A percentile compares a stretch with the other conserved stretches of the same genome.
Conservation (phyloP, 2,888 invertebrate genomes). For the Anoplius nigerrimus region DNA sequence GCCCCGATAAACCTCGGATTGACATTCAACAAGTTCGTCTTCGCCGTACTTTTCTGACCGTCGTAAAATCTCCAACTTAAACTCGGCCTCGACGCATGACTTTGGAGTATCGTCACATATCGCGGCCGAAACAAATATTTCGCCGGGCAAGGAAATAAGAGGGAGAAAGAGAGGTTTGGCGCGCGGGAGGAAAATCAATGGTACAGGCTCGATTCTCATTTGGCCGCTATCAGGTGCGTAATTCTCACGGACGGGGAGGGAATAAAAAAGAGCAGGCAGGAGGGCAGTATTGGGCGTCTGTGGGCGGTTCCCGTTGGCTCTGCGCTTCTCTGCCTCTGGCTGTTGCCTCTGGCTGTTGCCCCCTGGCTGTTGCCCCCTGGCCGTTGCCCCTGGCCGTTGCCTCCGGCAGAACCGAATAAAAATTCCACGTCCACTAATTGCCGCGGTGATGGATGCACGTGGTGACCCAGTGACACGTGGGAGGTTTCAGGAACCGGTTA, state of each 20-base stretch:
- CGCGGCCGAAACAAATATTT: no score
- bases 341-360: no score
- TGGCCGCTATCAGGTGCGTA: conserved; percentile 39
- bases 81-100: no score
- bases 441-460: conserved; percentile 52
- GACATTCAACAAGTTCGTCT: conserved; percentile 1
- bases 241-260: conserved; percentile 31
- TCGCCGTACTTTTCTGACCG: neutral
- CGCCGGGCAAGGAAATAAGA: conserved; percentile 8
- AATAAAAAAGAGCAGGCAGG: conserved; percentile 1
- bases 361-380: no score
- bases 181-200: conserved; percentile 38
- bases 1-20: no score
- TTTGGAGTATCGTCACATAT: no score
- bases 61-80: no score
- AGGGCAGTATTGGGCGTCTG: neutral
- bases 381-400: no score
- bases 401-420: conserved; percentile 38
- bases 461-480: conserved; percentile 55
- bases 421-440: conserved; percentile 52
- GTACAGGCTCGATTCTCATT: conserved; percentile 35
- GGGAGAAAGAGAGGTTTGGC: conserved; percentile 41
- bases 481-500: conserved; percentile 50
- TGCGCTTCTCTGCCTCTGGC: no score
- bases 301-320: neutral